phyloP scores from a whole-genome alignment of 2,113 vertebrate genomes.

The Carettochelys insculpta region DNA sequence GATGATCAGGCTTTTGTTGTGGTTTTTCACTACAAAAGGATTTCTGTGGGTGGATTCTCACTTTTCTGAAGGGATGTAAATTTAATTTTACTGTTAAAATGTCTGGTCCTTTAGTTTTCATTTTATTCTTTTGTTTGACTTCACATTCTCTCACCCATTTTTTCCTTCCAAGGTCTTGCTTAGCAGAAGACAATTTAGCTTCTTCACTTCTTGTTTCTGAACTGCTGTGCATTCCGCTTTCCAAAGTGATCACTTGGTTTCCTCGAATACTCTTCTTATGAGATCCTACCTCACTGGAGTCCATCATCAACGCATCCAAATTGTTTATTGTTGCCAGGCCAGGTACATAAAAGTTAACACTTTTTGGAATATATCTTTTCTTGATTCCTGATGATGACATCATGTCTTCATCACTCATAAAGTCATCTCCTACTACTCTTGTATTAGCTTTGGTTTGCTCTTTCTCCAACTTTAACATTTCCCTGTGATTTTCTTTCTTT shows the following conservation, averaged over 20 bases:
- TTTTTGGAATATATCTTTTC: constrained; percentile 56
- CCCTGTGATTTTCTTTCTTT: constrained; percentile 26
- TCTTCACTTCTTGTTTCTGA: neutral
- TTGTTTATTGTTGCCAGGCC: constrained; percentile 23
- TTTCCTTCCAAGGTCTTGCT: neutral
- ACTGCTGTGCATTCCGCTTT: neutral
- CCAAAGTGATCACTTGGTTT: neutral
- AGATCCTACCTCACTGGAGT: neutral
- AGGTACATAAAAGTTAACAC: constrained; percentile 74
- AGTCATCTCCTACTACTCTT: constrained; percentile 44
- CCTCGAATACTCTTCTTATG: neutral
- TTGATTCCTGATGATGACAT: constrained; percentile 56
- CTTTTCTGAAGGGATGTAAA: constrained; percentile 78
- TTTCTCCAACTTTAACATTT: constrained; percentile 32
- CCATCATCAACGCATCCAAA: neutral
- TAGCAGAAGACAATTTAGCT: neutral
- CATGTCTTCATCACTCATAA: constrained; percentile 8
- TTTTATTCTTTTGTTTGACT: constrained; percentile 49
- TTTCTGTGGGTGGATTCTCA: constrained; percentile 78
- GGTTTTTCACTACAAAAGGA: neutral
- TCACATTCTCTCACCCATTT: neutral
- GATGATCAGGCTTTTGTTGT: neutral
- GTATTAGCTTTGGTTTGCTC: constrained; percentile 56
- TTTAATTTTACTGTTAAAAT: constrained; percentile 82
- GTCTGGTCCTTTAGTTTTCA: constrained; percentile 46